These are phyloP conservation scores for Anolis sagrei DNA, from an alignment of 2,113 vertebrate species.

Conservation along the genomic window DNA sequence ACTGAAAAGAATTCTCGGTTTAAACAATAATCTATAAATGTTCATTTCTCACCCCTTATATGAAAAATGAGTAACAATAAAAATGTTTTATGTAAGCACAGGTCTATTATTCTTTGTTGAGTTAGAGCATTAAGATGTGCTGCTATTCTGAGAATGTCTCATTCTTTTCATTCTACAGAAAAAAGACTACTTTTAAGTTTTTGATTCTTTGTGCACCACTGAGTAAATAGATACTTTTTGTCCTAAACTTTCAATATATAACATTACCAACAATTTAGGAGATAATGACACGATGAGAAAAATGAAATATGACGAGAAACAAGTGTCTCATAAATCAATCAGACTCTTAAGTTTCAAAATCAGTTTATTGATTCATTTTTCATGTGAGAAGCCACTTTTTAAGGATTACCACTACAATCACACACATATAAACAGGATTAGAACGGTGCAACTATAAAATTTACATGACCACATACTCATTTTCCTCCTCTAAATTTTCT, in stretches of 20 bases:
- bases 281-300: slow-evolving; percentile 36
- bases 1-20: background rate
- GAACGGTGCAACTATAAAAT: background rate
- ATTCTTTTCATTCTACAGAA: background rate
- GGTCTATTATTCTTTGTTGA: background rate
- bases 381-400: background rate
- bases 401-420: background rate
- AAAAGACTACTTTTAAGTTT: background rate
- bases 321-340: slow-evolving; percentile 42
- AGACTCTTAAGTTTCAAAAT: slow-evolving; percentile 4
- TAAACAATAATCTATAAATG: background rate
- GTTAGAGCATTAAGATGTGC: background rate
- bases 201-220: background rate
- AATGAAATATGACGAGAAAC: slow-evolving; percentile 43
- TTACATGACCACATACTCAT: background rate
- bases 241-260: slow-evolving; percentile 42
- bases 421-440: background rate
- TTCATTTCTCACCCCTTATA: background rate
- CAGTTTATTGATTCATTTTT: slow-evolving; percentile 28
- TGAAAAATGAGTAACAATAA: background rate
- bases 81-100: background rate
- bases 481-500: background rate
- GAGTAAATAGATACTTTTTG: background rate
- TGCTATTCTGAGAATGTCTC: background rate
- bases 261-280: slow-evolving; percentile 1